Percentiles rank a stretch among this genome's conserved stretches.
These are phyloP conservation scores for Onychomys leucogaster DNA, from an alignment of 2,797 vertebrate species.

Conservation along the genomic window DNA sequence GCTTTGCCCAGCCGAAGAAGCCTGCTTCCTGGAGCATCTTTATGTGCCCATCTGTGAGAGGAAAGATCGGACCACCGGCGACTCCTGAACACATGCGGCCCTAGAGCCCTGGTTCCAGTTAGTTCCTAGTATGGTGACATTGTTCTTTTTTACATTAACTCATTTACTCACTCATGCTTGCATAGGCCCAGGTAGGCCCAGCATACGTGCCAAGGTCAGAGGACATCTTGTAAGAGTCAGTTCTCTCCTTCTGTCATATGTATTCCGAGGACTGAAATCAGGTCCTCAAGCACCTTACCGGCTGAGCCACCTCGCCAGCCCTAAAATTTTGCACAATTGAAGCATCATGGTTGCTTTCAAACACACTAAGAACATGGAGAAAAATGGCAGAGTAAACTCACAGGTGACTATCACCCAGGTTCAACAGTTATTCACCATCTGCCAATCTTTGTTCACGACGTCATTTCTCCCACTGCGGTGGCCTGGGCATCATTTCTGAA, in stretches of 20 bases:
- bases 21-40: neutral
- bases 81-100: neutral
- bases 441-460: neutral
- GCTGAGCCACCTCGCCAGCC: neutral
- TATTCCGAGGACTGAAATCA: neutral
- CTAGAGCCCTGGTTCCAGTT: neutral
- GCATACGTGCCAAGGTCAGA: neutral
- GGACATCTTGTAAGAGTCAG: neutral
- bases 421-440: neutral
- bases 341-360: conserved; percentile 2
- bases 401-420: neutral
- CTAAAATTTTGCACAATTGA: neutral
- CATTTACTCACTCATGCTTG: neutral
- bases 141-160: no score
- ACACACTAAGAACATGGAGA: neutral
- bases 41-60: neutral
- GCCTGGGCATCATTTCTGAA: neutral
- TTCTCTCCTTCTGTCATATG: no score
- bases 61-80: neutral
- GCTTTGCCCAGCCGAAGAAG: neutral
- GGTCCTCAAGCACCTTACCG: neutral
- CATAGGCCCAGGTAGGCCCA: no score
- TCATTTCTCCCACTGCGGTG: neutral
- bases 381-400: neutral
- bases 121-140: neutral